These are phyloP conservation scores for Drosophila malerkotliana DNA, from an alignment of 1,140 invertebrate genomes.

Conservation along the genomic window DNA sequence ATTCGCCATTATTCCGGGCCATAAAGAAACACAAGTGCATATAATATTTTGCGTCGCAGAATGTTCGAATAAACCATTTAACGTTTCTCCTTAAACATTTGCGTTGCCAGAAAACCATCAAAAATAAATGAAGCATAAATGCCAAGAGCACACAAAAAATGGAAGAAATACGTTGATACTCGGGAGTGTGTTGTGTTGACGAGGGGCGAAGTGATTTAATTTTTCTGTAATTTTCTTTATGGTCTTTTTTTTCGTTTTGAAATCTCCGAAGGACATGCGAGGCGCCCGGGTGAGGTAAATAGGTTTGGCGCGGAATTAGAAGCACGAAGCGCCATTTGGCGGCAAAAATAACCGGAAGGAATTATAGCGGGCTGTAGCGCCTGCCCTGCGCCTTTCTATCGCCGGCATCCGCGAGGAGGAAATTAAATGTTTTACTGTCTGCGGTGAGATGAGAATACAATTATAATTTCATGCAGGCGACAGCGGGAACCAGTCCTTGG, in stretches of 20 bases:
- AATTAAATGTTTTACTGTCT: conserved; percentile 82
- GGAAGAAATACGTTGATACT: conserved; percentile 5
- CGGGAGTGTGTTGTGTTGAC: conserved; percentile 4
- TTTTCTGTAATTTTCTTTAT: conserved; percentile 60
- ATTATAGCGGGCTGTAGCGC: conserved; percentile 55
- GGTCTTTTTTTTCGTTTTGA: conserved; percentile 27
- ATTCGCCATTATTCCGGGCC: conserved; percentile 16
- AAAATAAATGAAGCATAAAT: conserved; percentile 80
- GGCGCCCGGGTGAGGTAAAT: conserved; percentile 38
- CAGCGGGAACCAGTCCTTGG: conserved; percentile 50
- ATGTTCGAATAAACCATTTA: conserved; percentile 58
- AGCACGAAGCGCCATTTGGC: conserved; percentile 64
- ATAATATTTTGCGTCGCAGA: conserved; percentile 30
- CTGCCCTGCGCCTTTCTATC: not conserved
- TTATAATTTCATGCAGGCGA: conserved; percentile 68
- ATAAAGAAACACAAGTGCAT: conserved; percentile 39
- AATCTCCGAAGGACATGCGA: conserved; percentile 38
- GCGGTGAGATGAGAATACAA: conserved; percentile 62
- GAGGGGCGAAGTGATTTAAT: conserved; percentile 62
- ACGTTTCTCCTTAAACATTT: conserved; percentile 41
- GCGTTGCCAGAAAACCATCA: conserved; percentile 57
- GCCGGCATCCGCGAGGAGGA: conserved; percentile 55
- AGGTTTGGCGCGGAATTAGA: conserved; percentile 72
- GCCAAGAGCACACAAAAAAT: conserved; percentile 53
- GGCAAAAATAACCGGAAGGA: conserved; percentile 77